Evolutionary conservation across 2,797 vertebrate species (phyloP), one percentile per base, ranked within the genome.

Genomic region (Cygnus olor): DNA sequence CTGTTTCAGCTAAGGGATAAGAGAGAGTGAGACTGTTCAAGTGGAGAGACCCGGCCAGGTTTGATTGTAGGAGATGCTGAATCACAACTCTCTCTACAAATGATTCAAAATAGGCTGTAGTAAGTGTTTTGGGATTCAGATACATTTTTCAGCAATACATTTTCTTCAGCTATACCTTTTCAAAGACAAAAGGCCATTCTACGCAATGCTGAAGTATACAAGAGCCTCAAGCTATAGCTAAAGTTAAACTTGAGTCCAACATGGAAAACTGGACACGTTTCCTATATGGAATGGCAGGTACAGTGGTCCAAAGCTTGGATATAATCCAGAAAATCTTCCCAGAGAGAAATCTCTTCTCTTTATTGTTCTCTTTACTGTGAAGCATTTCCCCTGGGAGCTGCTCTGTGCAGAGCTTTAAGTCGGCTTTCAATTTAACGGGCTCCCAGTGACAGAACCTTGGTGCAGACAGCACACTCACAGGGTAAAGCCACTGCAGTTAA

Each of bases 401-500:
- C 84, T 91, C 71, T 45, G 49, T 42, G 80, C 65, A 85, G 90
- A 96, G 80, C 51, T 88, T 57, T 76, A 87, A 72, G n/a, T 57
- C 87, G 86, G n/a, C 20, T 77, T 79, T 57, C 80, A 70, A 4
- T 72, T 93, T 85, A 25, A 56, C 89, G 36, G 56, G 34, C 80
- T 93, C 79, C 66, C 36, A 85, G 68, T 78, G 38, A 90, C 85
- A 73, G 77, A 94, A 85, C 7, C 17, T 28, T 76, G 21, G 45
- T 70, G 30, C 24, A 79, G 70, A 61, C 42, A 90, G 36, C 9
- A 44, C 73, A 45, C 36, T 80, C 68, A 6, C 40, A 78, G 28
- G 36, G 25, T 28, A 80, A 76, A 78, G 42, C 53, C 63, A 17
- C 51, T 53, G 64, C 40, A 87, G 58, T 69, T 66, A 64, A 91